These are phyloP conservation scores for Siphamia tubifer DNA, from an alignment of 2,113 vertebrate genomes.

Conservation along the genomic window DNA sequence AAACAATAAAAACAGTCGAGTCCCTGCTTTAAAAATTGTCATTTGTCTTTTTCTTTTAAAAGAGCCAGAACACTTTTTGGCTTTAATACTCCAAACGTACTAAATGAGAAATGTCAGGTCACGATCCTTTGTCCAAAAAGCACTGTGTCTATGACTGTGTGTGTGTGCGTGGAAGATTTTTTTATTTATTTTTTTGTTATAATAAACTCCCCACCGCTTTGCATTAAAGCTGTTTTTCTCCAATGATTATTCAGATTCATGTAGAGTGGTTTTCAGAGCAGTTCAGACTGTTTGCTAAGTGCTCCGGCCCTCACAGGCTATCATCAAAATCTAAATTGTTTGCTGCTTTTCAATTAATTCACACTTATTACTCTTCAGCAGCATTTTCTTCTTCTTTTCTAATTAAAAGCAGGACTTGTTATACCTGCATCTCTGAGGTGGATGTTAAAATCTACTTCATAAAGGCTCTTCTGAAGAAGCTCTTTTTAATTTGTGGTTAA, in stretches of 20 bases:
- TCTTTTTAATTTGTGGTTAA: neutral
- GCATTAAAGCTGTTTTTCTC: neutral
- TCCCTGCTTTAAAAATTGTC: no score
- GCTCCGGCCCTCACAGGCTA: constrained; percentile 3
- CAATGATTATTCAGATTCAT: neutral
- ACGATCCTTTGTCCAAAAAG: neutral
- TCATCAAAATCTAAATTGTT: constrained; percentile 50
- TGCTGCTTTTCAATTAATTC: constrained; percentile 55
- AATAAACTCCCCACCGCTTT: neutral
- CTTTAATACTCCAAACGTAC: neutral
- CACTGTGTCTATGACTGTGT: no score
- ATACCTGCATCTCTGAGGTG: neutral
- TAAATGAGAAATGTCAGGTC: neutral
- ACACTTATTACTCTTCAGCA: constrained; percentile 19
- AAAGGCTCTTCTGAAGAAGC: neutral
- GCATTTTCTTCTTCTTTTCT: neutral
- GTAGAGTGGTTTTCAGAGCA: constrained; percentile 7
- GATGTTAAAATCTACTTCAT: constrained; percentile 4
- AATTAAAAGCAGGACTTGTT: constrained; percentile 33
- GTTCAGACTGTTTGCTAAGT: constrained; percentile 1
- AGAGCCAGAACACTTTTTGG: no score
- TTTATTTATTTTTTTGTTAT: neutral
- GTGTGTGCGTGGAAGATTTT: no score
- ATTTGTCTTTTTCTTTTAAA: no score
- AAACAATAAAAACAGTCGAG: no score